Percentiles rank a stretch among this genome's conserved stretches.
These are phyloP conservation scores for Scartelaos histophorus DNA, from an alignment of 2,113 vertebrate genomes.

Conservation along the genomic window DNA sequence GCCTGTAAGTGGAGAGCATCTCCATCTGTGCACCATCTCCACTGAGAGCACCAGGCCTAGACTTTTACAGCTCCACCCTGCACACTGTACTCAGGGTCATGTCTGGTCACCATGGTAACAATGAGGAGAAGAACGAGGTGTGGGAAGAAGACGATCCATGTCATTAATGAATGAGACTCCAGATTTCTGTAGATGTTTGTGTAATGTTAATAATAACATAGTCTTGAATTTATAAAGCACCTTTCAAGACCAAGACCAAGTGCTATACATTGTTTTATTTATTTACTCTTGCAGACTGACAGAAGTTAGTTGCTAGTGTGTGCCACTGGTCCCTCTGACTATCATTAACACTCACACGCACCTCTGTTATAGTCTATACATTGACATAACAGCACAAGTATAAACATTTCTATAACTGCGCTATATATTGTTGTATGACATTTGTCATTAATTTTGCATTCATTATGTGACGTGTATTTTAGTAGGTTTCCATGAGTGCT, in stretches of 20 bases:
- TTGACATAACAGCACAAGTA: no score
- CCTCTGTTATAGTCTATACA: background rate
- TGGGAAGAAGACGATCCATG: constrained; percentile 29
- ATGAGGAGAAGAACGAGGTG: constrained; percentile 13
- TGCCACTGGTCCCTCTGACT: no score
- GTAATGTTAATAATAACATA: no score
- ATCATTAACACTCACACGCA: no score
- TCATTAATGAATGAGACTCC: constrained; percentile 6
- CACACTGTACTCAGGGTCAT: constrained; percentile 45
- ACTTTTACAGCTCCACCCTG: constrained; percentile 45
- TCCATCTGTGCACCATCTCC: constrained; percentile 64
- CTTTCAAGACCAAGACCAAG: no score
- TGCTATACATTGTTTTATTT: no score
- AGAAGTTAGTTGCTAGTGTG: no score
- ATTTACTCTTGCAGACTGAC: no score
- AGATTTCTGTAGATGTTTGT: background rate
- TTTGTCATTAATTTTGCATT: background rate
- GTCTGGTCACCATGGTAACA: constrained; percentile 38
- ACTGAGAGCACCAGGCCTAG: constrained; percentile 39
- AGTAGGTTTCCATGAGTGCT: background rate
- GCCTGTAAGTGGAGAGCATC: constrained; percentile 60
- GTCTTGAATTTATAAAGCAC: no score
- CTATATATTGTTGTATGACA: background rate
- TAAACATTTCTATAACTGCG: background rate
- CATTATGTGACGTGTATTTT: background rate